These are phyloP conservation scores for Colletes latitarsis DNA, from an alignment of 1,140 invertebrate genomes.

Conservation along the genomic window DNA sequence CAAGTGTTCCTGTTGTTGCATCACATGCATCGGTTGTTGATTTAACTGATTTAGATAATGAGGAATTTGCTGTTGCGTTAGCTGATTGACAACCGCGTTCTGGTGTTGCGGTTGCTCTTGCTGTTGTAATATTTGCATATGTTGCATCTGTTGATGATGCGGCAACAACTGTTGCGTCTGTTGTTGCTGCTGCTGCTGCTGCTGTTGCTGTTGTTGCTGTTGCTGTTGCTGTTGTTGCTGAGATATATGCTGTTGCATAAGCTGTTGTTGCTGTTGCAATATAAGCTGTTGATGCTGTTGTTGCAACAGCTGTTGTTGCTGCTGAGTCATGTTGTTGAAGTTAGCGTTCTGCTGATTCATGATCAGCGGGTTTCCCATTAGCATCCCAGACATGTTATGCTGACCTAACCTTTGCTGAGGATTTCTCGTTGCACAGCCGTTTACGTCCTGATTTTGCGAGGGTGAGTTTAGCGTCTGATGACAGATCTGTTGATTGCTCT, in stretches of 20 bases:
- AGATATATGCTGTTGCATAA: conserved; percentile 72
- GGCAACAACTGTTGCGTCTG: conserved; percentile 67
- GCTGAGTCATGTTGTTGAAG: conserved; percentile 73
- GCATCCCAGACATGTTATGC: conserved; percentile 76
- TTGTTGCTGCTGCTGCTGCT: conserved; percentile 67
- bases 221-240: conserved; percentile 69
- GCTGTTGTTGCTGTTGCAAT: conserved; percentile 71
- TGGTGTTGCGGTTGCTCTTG: conserved; percentile 70
- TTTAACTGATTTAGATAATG: conserved; percentile 70
- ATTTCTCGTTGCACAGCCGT: conserved; percentile 65
- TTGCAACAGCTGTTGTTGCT: conserved; percentile 67
- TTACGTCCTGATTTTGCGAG: conserved; percentile 72
- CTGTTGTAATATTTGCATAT: conserved; percentile 74
- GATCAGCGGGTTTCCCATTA: conserved; percentile 78
- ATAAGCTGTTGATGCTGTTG: conserved; percentile 71
- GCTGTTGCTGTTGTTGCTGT: conserved; percentile 71
- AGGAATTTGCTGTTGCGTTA: conserved; percentile 71
- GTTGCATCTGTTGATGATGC: conserved; percentile 72
- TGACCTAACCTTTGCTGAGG: conserved; percentile 73
- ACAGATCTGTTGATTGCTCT: conserved; percentile 72
- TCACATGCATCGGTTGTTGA: conserved; percentile 70
- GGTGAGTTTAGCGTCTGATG: conserved; percentile 73
- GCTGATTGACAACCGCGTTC: conserved; percentile 71
- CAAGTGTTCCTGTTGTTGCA: conserved; percentile 70
- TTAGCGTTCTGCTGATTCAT: conserved; percentile 77